Conservation (phyloP, 2,113 vertebrate species). For the Cynopterus brachyotis region DNA sequence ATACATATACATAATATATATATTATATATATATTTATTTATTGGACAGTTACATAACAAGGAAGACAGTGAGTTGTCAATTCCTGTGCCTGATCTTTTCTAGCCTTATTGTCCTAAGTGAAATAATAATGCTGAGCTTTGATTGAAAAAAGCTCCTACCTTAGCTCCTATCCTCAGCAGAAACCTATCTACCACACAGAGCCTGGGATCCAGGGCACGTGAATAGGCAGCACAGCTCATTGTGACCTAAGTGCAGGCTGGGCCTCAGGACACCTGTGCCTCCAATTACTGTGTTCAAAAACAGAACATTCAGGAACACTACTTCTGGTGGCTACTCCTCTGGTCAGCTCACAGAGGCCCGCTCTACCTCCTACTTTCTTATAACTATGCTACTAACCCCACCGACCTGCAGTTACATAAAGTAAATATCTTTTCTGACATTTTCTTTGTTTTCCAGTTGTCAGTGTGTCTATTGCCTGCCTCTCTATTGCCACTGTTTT, state of each 20-base stretch:
- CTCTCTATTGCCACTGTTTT: not conserved
- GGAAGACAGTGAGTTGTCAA: not conserved
- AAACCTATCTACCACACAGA: not conserved
- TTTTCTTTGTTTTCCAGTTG: not conserved
- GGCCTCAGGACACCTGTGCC: not conserved
- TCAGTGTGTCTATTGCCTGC: not conserved
- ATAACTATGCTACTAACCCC: not conserved
- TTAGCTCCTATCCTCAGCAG: not conserved
- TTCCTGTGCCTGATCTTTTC: not conserved
- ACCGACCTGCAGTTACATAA: not conserved
- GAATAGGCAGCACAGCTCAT: too few species aligned
- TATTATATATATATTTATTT: too few species aligned
- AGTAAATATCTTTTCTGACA: not conserved
- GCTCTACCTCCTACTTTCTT: not conserved
- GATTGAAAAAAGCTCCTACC: not conserved
- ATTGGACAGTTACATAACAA: not conserved
- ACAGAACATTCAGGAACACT: not conserved
- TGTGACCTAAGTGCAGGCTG: rapidly evolving
- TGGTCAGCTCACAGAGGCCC: not conserved
- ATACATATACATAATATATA: too few species aligned
- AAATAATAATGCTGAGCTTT: not conserved
- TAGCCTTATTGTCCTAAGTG: not conserved
- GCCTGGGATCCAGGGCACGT: too few species aligned
- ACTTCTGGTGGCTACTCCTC: not conserved
- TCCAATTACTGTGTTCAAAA: not conserved